These are phyloP conservation scores for Prolemur simus DNA, from an alignment of 2,113 vertebrate genomes.

Conservation along the genomic window DNA sequence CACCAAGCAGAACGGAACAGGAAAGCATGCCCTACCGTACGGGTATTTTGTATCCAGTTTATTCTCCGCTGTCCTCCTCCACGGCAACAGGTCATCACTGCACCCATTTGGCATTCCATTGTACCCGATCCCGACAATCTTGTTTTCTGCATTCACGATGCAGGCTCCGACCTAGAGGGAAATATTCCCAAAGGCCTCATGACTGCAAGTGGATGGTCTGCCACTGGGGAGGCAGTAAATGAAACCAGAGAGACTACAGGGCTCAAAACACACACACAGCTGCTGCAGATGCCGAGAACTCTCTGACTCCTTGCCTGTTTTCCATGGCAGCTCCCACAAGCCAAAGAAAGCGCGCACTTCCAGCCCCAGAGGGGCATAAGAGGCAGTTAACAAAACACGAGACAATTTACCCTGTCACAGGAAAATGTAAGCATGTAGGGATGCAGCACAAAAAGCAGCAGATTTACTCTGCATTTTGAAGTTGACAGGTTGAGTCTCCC, in stretches of 20 bases:
- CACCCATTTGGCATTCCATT: slow-evolving; percentile 97
- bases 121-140: slow-evolving; percentile 98
- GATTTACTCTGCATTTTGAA: neutral
- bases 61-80: slow-evolving; percentile 83
- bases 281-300: neutral
- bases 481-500: neutral
- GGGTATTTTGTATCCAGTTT: slow-evolving; percentile 92
- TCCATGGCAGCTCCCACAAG: neutral
- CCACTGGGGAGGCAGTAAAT: too few species aligned
- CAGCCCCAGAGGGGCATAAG: neutral
- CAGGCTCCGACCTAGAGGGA: slow-evolving; percentile 93
- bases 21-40: slow-evolving; percentile 85
- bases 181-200: neutral
- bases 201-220: neutral
- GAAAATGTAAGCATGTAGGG: neutral
- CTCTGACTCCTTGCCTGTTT: too few species aligned
- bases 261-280: neutral
- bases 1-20: neutral
- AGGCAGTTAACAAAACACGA: neutral
- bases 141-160: slow-evolving; percentile 97
- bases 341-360: neutral
- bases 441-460: too few species aligned
- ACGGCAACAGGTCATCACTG: slow-evolving; percentile 88
- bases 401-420: neutral
- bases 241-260: neutral